phyloP scores from a whole-genome alignment of 2,888 invertebrate genomes.

The Sympetrum striolatum region DNA sequence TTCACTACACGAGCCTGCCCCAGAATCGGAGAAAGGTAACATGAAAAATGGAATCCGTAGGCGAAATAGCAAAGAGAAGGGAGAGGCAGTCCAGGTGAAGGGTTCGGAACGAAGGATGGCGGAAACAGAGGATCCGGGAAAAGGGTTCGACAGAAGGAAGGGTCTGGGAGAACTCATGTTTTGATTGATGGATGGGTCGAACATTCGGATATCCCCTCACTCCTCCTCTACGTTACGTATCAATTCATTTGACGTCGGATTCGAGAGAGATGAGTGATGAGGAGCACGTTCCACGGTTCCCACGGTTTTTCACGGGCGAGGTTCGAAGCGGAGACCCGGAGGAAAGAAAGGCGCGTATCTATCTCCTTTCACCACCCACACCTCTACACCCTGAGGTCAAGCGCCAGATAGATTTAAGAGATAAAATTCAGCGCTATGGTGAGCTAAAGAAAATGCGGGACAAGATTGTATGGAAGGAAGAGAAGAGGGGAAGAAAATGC shows the following conservation, averaged over 20 bases:
- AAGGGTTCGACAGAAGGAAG: not conserved
- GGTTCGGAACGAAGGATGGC: not conserved
- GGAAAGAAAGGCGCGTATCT: not conserved
- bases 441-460: not conserved
- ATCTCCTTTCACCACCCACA: not conserved
- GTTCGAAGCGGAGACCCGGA: not conserved
- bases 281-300: constrained; percentile 4
- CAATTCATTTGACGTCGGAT: constrained; percentile 31
- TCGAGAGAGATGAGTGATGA: constrained; percentile 26
- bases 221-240: not conserved
- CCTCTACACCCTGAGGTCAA: not conserved
- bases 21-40: not conserved
- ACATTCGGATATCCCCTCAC: not conserved
- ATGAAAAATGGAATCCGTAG: not conserved
- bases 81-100: not conserved
- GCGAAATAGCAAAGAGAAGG: not conserved
- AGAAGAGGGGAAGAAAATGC: not conserved
- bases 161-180: not conserved
- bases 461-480: not conserved
- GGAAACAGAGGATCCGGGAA: not conserved
- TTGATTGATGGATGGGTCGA: constrained; percentile 37
- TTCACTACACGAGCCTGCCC: no score
- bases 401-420: not conserved
- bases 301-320: constrained; percentile 29
- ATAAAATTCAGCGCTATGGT: not conserved